Base-by-base conservation (phyloP, 2,888 invertebrate species). In the Dryadula phaetusa region DNA sequence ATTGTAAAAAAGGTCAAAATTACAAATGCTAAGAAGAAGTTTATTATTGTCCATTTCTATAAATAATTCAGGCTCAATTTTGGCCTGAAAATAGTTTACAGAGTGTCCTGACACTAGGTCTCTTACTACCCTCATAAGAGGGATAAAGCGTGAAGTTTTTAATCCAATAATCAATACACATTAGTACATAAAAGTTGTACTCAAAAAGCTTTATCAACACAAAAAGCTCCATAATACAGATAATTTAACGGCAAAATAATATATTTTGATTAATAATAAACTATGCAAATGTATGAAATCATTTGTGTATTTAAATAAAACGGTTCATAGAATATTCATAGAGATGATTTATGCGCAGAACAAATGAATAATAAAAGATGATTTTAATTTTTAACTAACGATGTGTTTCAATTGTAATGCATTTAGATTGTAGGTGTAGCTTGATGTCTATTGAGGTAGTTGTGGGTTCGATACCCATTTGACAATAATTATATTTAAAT, bases 281-380 rank as follows among this genome's bases (percentile, higher is more conserved):
- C 60, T 70, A 70, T 68, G 70, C 62, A 66, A 70, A 65, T 69
- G 69, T 69, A 69, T 68, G 69, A 72, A 73, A 73, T 72, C 54
- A 69, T 66, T 70, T 44, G 63, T 64, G 62, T 62, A 69, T 72
- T 70, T 69, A 54, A 67, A 68, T 47, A 69, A 63, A 67, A 64
- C 63, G 25, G 42, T 68, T 68, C 61, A 61, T 70, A 70, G 68
- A 68, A 70, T 68, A 70, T 70, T 67, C 70, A 67, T 67, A 64
- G 40, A 65, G 46, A 56, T 16, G 37, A 68, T 70, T 70, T 68
- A 70, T 63, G 70, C 47, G 22, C 28, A 14, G 40, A 52, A 58
- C 37, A 67, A 62, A 64, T 70, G 54, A 62, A 65, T 42, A 37
- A 34, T 67, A 64, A 64, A 64, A 52, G 49, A 54, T 62, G 47